Conservation (phyloP, 2,888 invertebrate species). For the Theristus sp. region DNA sequence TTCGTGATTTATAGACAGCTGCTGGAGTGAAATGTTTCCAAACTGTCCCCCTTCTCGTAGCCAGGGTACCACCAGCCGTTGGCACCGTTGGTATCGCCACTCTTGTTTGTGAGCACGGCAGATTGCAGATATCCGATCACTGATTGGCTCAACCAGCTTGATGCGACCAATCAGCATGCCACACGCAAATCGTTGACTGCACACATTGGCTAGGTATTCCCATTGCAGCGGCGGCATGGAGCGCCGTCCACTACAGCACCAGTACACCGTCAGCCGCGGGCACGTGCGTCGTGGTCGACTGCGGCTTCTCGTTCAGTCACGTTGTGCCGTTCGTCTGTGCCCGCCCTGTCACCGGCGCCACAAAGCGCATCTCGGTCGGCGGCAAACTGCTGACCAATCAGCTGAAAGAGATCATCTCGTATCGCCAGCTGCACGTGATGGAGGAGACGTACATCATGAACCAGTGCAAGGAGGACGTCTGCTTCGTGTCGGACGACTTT, state of each 20-base stretch:
- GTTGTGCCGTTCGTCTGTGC: slow-evolving; percentile 72
- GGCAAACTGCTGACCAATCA: slow-evolving; percentile 93
- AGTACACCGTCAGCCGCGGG: not conserved
- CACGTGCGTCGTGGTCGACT: slow-evolving; percentile 56
- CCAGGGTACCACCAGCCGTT: too few species aligned
- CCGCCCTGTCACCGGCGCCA: slow-evolving; percentile 14
- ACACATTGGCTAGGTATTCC: too few species aligned
- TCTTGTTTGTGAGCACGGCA: not conserved
- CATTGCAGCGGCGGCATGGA: too few species aligned
- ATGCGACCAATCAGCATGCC: too few species aligned
- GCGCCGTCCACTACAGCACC: not conserved
- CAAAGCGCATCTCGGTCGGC: slow-evolving; percentile 42
- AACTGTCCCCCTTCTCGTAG: too few species aligned
- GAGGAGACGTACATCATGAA: slow-evolving; percentile 96
- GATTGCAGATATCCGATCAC: too few species aligned
- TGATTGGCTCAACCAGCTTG: too few species aligned
- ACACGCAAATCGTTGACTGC: too few species aligned
- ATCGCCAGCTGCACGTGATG: slow-evolving; percentile 56
- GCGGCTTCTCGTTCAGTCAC: slow-evolving; percentile 87
- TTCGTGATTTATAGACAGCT: too few species aligned
- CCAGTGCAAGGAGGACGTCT: slow-evolving; percentile 90
- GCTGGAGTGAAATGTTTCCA: too few species aligned
- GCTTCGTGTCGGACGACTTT: slow-evolving; percentile 72
- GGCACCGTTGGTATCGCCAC: not conserved
- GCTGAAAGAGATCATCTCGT: slow-evolving; percentile 87